Evolutionary conservation across 2,888 invertebrate species (phyloP), one percentile per base, ranked within the genome.

Genomic region (Apantesis nais): DNA sequence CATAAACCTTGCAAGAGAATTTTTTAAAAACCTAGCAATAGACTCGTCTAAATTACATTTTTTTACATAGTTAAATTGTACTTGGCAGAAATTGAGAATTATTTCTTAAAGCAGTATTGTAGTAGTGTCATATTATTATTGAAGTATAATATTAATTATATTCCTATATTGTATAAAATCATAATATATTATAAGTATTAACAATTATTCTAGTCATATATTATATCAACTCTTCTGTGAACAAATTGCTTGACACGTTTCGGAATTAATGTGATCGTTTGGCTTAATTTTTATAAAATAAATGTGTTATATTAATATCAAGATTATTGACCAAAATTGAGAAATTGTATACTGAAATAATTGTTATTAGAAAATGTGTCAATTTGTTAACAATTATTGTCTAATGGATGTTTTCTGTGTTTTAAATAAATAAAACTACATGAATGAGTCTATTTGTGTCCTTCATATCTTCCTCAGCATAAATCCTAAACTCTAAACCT

Each of bases 381-480:
- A 92, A 92, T 92, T 90, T 90, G 84, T 88, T 72, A 89, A 89
- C 84, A 86, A 85, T 89, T 86, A 85, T 83, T 84, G 82, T 80
- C 78, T 78, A 84, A 86, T 88, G 81, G 82, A 86, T 89, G 87
- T 89, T 87, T 88, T 83, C 75, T 83, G 86, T 86, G 87, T 86
- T 88, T 48, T 85, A 86, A 88, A 85, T 83, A 78, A 84, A 78
- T 31, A 44, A 31, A 80, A 83, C 64, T 82, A 79, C 68, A 85
- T 81, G 67, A 61, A 72, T 80, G 66, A 39, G 66, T n/a, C 69
- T 64, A 37, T 74, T 72, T 72, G 55, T 9, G 3, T 52, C 12
- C 5, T 55, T 55, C 48, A 11, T 22, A 48, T 52, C 2, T 39
- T 39, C 8, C 39, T 2, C 8, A 34, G 9, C 9, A 39, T 11